Base-by-base conservation (phyloP, 2,797 vertebrate genomes). In the Manis pentadactyla region DNA sequence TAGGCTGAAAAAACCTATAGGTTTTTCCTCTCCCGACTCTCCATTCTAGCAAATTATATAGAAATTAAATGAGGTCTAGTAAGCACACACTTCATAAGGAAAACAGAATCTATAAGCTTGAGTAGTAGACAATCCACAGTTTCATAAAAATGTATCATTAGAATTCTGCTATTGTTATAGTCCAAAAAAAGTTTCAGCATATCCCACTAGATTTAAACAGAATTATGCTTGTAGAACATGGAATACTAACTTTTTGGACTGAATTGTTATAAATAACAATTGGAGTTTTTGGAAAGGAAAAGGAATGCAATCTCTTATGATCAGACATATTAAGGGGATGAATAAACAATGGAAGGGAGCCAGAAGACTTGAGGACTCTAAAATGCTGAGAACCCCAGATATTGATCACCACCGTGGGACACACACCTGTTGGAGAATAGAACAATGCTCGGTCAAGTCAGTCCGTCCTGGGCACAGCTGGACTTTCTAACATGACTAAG, bases 141-240 rank as follows among this genome's bases (percentile, higher is more conserved):
- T 91, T 83, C 66, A 83, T 75, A 46, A 75, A 81, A 55, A 75
- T 18, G 1, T 34, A 25, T 81, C 15, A 66, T 39, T 95, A 75
- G 34, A 81, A 57, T 87, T 82, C 37, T 87, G 71, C 21, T 51
- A 75, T 73, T 94, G 39, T 71, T 64, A 87, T 9, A 34, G 18
- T 71, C 77, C 93, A 82, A 86, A 95, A 39, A 71, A 82, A 84
- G 31, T 87, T 97, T 94, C 53, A 81, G 59, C 92, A 61, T 68
- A 2, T 63, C n/a, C 63, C 59, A 83, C 4, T 83, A 63, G 39
- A 92, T 84, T 83, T 93, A 87, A 93, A 74, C 39, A 77, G 68
- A 96, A 78, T 95, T 68, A 14, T 39, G 66, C 31, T 93, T 78
- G 25, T 7, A 85, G 81, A 91, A 39, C 27, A 69, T 37, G 31